A percentile compares a stretch with the other conserved stretches of the same genome.
These are phyloP conservation scores for Brachypterus glaber DNA, from an alignment of 2,888 invertebrate genomes.

Conservation along the genomic window DNA sequence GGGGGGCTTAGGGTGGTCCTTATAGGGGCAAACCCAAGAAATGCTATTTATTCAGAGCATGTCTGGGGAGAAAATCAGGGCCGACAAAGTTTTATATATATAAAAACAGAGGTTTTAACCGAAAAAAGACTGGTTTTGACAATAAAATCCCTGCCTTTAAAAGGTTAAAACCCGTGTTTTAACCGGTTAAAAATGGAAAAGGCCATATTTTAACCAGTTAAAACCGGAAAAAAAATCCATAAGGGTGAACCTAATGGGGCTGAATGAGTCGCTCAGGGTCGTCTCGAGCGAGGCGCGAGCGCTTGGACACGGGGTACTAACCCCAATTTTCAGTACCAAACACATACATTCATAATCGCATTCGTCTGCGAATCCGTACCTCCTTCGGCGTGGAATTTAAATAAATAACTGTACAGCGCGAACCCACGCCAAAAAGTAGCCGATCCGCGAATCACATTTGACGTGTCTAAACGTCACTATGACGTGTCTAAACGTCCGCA, in stretches of 20 bases:
- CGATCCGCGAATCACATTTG: slow-evolving; percentile 22
- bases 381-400: slow-evolving; percentile 23
- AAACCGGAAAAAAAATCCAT: slow-evolving; percentile 16
- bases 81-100: no score
- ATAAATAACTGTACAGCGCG: slow-evolving; percentile 38
- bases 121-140: no score
- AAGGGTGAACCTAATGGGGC: slow-evolving; percentile 27
- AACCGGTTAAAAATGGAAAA: no score
- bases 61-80: no score
- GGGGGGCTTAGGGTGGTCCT: no score
- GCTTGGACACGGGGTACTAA: slow-evolving; percentile 28
- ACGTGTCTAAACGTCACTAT: slow-evolving; percentile 14
- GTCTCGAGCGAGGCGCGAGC: slow-evolving; percentile 24
- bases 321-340: slow-evolving; percentile 23
- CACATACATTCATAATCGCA: neutral
- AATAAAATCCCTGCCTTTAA: no score
- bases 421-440: slow-evolving; percentile 24
- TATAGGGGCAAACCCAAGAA: no score
- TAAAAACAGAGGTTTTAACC: no score
- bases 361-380: slow-evolving; percentile 10
- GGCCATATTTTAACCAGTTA: no score
- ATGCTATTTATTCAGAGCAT: no score
- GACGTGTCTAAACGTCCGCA: slow-evolving; percentile 18
- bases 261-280: no score
- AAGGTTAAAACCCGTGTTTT: no score